Evolutionary conservation across 2,113 vertebrate species (phyloP), one percentile per base, ranked within the genome.

Genomic region (Seriola dumerili): DNA sequence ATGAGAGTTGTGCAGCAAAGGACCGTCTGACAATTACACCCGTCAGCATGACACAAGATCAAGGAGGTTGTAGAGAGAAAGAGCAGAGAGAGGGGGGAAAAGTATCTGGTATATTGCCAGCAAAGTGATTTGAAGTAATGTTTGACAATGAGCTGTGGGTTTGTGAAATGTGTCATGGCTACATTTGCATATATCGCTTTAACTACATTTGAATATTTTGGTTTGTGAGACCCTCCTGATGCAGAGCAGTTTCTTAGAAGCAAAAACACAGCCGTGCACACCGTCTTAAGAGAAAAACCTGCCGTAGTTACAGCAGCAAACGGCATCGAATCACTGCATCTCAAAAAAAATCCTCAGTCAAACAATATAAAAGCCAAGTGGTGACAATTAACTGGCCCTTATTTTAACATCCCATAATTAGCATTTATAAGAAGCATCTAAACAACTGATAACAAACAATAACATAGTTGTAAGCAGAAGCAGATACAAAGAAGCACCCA

Each of bases 1-100:
- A 72, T 82, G 83, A 91, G 88, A 83, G 85, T 6, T 72, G 75
- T 61, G 77, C 85, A 58, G 81, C 82, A 82, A 83, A 87, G 86
- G 81, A 82, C 84, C 88, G 78, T 84, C 83, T 77, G 90, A 92
- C 89, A 90, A 91, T 92, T 91, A 92, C 84, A 87, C 81, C 87
- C 82, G 58, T 91, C 89, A 90, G 88, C 81, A 72, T 84, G 84
- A 86, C 88, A 89, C 76, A 36, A 90, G 91, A 92, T 94, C 90
- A 92, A 91, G 88, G 90, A 86, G 89, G 86, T 77, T 78, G 80
- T 55, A 36, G 76, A 84, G 75, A 82, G 81, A 87, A 78, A 68
- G 78, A 78, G 74, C 17, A 16, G 79, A 16, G 76, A 63, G 67
- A 63, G 79, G 79, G 19, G 7, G 19, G 5, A 10, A 42, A 66